Conservation (phyloP, 1,140 invertebrate genomes). For the Brachionus sp. region DNA sequence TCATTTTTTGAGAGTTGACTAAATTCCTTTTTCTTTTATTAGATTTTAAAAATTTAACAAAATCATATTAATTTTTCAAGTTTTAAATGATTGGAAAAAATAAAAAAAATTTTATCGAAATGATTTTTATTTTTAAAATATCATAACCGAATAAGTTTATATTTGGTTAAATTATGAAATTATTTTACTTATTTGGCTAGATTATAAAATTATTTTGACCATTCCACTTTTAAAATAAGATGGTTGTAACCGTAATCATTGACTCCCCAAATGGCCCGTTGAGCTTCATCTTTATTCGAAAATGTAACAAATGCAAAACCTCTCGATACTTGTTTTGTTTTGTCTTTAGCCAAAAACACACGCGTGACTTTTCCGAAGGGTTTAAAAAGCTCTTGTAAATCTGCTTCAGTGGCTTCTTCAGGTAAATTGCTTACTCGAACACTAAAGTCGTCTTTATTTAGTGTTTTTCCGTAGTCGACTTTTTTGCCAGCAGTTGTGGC, state of each 20-base stretch:
- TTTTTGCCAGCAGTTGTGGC: slow-evolving; percentile 47
- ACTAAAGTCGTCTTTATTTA: slow-evolving; percentile 69
- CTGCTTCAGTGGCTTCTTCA: slow-evolving; percentile 86
- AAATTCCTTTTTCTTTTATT: too few species aligned
- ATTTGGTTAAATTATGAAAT: too few species aligned
- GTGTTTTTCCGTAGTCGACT: neutral
- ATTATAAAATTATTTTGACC: slow-evolving; percentile 74
- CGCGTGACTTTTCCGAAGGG: slow-evolving; percentile 81
- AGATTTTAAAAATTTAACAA: too few species aligned
- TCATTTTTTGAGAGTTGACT: too few species aligned
- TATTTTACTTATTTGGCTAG: too few species aligned
- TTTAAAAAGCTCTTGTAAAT: slow-evolving; percentile 90
- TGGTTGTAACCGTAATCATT: slow-evolving; percentile 97
- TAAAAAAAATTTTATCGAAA: too few species aligned
- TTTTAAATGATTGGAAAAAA: too few species aligned
- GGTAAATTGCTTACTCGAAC: slow-evolving; percentile 95
- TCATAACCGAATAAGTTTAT: too few species aligned
- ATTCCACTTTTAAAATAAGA: slow-evolving; percentile 94
- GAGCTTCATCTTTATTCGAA: slow-evolving; percentile 71
- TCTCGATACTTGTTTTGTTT: slow-evolving; percentile 49
- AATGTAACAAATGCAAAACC: slow-evolving; percentile 46
- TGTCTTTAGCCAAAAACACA: slow-evolving; percentile 82
- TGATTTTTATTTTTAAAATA: too few species aligned
- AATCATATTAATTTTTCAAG: too few species aligned
- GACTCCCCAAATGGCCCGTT: slow-evolving; percentile 79